Evolutionary conservation across 2,888 invertebrate genomes (phyloP), one percentile per base, ranked within the genome.

Genomic region (Carterocephalus palaemon): DNA sequence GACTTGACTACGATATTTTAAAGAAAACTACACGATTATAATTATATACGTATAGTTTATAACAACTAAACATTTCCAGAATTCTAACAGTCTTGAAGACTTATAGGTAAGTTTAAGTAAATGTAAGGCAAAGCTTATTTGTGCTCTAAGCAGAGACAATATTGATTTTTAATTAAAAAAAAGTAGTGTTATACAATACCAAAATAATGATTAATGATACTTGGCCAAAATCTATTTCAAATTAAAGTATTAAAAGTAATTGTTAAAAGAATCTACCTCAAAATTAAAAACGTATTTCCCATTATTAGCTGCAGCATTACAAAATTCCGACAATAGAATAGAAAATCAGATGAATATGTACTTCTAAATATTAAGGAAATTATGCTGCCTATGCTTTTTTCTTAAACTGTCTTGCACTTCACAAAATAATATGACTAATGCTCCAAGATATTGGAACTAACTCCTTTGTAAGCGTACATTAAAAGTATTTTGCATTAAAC

Each of bases 261-360:
- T 54, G 47, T 56, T 54, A 50, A 43, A 49, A 48, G 46, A 54
- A 60, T 52, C 64, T 64, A 64, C 64, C 64, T 64, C 64, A 62
- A 63, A 64, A 63, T 55, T 59, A 49, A 54, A n/a, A 36, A 43
- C 15, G 5, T 10, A 13, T 24, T 34, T 42, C 20, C 19, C 16
- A 15, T 12, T 9, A 26, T 42, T 33, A 15, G 20, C 13, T 19
- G 7, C 41, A 19, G 19, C 12, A 19, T 41, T 33, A 4, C 13
- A 29, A 29, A 31, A 8, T 20, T 20, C 12, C 4, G 13, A 2
- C 12, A 8, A 4, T n/a, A n/a, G n/a, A n/a, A n/a, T n/a, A n/a
- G n/a, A n/a, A n/a, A n/a, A n/a, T n/a, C n/a, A n/a, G n/a, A n/a
- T n/a, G n/a, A n/a, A n/a, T n/a, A n/a, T n/a, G n/a, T n/a, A n/a